A percentile compares a stretch with the other conserved stretches of the same genome.
Evolutionary conservation across 2,113 vertebrate species (phyloP).

Genomic region (Seriola quinqueradiata): DNA sequence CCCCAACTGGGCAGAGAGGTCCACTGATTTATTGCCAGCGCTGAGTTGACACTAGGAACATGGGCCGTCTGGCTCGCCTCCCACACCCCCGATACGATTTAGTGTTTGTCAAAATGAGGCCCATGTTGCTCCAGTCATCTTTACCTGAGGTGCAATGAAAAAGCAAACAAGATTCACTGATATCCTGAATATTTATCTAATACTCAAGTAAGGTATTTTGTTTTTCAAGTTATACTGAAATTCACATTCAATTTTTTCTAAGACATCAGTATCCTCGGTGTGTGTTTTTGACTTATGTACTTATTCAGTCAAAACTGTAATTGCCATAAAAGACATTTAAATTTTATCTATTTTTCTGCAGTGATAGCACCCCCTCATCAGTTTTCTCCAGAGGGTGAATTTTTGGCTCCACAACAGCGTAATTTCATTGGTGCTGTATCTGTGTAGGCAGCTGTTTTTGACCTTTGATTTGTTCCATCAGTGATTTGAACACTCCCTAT

Average conservation of each 20-base stretch:
- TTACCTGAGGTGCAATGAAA: constrained; percentile 39
- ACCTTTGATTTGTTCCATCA: too few relatives aligned
- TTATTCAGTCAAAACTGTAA: neutral
- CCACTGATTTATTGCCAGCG: constrained; percentile 31
- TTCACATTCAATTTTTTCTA: neutral
- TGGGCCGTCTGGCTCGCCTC: constrained; percentile 15
- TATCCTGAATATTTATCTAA: neutral
- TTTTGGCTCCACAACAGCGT: neutral
- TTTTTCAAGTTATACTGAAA: neutral
- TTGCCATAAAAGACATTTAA: neutral
- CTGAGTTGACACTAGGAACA: neutral
- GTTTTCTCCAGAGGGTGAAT: neutral
- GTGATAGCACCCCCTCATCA: neutral
- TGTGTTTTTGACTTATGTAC: neutral
- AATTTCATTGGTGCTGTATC: neutral
- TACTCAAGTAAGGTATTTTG: neutral
- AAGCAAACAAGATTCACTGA: constrained; percentile 15
- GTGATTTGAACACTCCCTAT: too few relatives aligned
- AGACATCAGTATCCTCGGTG: neutral
- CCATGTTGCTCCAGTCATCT: neutral
- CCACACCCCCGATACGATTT: constrained; percentile 39
- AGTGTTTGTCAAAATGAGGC: constrained; percentile 32
- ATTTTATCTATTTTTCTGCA: neutral
- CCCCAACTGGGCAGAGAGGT: constrained; percentile 17
- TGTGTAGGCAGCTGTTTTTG: neutral